These are phyloP conservation scores for Gryon sp. DNA, from an alignment of 1,140 invertebrate genomes.

Conservation along the genomic window DNA sequence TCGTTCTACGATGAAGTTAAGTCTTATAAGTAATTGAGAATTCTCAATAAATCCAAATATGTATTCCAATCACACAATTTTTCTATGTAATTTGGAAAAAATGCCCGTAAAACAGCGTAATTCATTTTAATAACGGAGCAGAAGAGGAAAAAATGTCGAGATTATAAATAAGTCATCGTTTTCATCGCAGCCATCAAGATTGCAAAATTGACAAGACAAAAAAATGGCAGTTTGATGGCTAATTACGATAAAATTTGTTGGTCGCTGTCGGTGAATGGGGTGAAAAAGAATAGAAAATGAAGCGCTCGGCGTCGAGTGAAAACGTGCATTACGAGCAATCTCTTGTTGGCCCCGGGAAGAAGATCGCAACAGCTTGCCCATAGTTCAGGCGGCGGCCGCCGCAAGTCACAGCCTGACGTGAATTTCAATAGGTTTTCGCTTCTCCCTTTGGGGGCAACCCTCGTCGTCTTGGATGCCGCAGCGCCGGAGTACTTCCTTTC, in stretches of 20 bases:
- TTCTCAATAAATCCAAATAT: too few species aligned
- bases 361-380: conserved; percentile 75
- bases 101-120: too few species aligned
- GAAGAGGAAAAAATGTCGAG: too few species aligned
- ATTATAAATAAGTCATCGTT: too few species aligned
- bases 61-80: too few species aligned
- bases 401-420: conserved; percentile 61
- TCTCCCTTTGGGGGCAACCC: conserved; percentile 31
- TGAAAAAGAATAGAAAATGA: conserved; percentile 47
- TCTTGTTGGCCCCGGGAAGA: conserved; percentile 51
- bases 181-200: too few species aligned
- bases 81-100: too few species aligned
- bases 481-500: conserved; percentile 46
- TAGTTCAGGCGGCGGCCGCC: conserved; percentile 67
- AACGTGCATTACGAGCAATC: conserved; percentile 62
- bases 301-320: conserved; percentile 54
- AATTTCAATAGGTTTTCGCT: conserved; percentile 72
- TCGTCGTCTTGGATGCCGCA: conserved; percentile 29
- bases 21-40: too few species aligned
- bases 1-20: too few species aligned
- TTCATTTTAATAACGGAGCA: too few species aligned
- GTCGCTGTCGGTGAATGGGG: conserved; percentile 35
- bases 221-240: conserved; percentile 39
- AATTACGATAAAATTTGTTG: conserved; percentile 46
- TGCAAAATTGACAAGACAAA: conserved; percentile 28